Evolutionary conservation across 2,797 vertebrate genomes (phyloP), one percentile per base, ranked within the genome.

Genomic region (Sebastes vulpes): DNA sequence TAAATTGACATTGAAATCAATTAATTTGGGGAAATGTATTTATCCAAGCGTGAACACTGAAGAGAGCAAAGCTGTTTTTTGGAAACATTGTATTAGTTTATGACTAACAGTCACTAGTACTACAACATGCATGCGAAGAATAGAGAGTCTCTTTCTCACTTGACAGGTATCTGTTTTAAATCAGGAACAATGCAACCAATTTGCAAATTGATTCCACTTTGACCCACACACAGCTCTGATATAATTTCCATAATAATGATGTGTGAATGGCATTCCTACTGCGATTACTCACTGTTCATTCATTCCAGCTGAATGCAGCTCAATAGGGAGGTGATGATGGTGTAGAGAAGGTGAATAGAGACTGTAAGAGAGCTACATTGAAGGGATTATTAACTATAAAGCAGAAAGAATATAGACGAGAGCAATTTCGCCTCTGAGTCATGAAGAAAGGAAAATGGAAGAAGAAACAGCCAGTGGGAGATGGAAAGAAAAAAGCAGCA

Each of bases 201-300:
- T 14, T 60, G 31, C 53, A 14, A 5, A 29, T 6, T 52, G 58
- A 80, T 70, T 56, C 46, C 28, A 29, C 21, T 28, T 0, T 21
- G 76, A 72, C 70, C 65, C 25, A n/a, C 56, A 16, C 72, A 25
- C 42, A 18, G 31, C 66, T 12, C 31, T 3, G 54, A 31, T 9
- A n/a, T 66, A 60, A 71, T 66, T 65, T 42, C 42, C 42, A 31
- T 26, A 72, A 66, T 61, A 73, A 31, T 48, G 29, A 53, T 4
- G 3, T 59, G 59, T 59, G 52, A 75, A 42, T 31, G 21, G 12
- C 9, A 12, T 61, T 48, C 20, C 35, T 29, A 11, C 42, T 23
- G 25, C 8, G 4, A n/a, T 32, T 12, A 57, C 12, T 74, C 60
- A 7, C 26, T 9, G 20, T 6, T 59, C 59, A 65, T 38, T 65